A percentile compares a stretch with the other conserved stretches of the same genome.
Conservation (phyloP, 2,113 vertebrate species). For the Tinamus guttatus region DNA sequence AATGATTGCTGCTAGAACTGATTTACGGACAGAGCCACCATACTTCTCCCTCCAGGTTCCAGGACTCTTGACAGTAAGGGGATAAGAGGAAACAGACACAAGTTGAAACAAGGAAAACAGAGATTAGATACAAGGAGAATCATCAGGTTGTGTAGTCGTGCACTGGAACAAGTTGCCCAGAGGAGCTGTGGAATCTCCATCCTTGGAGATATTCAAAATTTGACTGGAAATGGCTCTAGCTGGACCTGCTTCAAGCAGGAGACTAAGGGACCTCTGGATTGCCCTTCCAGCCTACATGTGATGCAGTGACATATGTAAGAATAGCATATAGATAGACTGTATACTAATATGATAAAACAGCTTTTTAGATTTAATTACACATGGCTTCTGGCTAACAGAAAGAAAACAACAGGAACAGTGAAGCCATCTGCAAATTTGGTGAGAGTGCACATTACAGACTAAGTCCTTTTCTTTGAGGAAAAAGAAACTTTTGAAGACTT, state of each 20-base stretch:
- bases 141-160: neutral
- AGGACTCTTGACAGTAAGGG: neutral
- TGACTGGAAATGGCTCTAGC: neutral
- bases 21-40: neutral
- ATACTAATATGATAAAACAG: neutral
- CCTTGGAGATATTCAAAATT: neutral
- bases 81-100: neutral
- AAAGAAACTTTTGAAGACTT: neutral
- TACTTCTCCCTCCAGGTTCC: neutral
- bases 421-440: neutral
- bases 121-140: neutral
- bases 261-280: neutral
- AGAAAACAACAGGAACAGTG: neutral
- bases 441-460: neutral
- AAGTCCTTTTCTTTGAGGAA: neutral
- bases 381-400: neutral
- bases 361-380: neutral
- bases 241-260: neutral
- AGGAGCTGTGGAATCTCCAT: neutral
- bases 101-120: neutral
- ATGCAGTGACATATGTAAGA: accelerated
- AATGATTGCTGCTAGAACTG: neutral
- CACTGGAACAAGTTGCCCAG: neutral
- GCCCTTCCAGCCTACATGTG: neutral
- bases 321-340: neutral